Evolutionary conservation across 2,113 vertebrate species (phyloP).

Genomic region (Antennarius striatus): DNA sequence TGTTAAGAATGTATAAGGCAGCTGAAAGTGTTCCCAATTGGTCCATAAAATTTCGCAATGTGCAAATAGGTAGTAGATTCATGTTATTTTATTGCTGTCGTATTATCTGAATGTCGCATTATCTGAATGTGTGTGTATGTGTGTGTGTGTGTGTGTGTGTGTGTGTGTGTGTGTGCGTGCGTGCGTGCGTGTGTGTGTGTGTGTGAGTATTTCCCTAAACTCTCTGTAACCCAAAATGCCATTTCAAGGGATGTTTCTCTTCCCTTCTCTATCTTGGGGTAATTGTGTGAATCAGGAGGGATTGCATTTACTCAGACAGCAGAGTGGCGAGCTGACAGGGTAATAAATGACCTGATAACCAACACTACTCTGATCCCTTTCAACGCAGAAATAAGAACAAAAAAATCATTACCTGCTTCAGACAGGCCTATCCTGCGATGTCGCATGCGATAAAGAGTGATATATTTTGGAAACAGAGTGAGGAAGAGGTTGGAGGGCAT

Average conservation of each 20-base stretch:
- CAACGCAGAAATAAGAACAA: slow-evolving; percentile 72
- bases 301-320: slow-evolving; percentile 82
- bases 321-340: slow-evolving; percentile 77
- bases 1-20: too few species aligned
- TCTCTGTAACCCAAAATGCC: slow-evolving; percentile 64
- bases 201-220: slow-evolving; percentile 54
- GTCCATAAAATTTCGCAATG: too few species aligned
- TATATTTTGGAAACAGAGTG: slow-evolving; percentile 71
- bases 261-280: slow-evolving; percentile 70
- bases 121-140: too few species aligned
- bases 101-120: too few species aligned
- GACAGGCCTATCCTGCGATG: slow-evolving; percentile 77
- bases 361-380: slow-evolving; percentile 68
- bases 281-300: slow-evolving; percentile 83
- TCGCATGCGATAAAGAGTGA: slow-evolving; percentile 79
- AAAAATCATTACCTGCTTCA: slow-evolving; percentile 80
- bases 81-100: too few species aligned
- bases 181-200: too few species aligned
- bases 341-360: slow-evolving; percentile 81
- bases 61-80: too few species aligned
- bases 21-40: too few species aligned
- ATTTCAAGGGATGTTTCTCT: slow-evolving; percentile 50
- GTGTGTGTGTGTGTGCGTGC: too few species aligned
- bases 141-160: too few species aligned
- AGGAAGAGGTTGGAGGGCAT: slow-evolving; percentile 22